Conservation (phyloP, 2,113 vertebrate genomes). For the Triplophysa rosa region DNA sequence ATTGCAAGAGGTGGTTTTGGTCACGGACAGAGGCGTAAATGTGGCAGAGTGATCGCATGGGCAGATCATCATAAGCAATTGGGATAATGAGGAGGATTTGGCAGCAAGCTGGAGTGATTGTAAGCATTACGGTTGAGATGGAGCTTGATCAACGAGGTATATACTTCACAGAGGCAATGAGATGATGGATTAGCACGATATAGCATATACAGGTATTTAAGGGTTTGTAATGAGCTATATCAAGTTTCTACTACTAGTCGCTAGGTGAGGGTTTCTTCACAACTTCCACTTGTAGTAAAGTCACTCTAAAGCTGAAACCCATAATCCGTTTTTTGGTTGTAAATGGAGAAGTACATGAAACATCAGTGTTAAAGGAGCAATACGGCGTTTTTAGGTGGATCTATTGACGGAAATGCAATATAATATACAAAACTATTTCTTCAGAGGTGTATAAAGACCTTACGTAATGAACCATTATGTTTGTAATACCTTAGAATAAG, state of each 20-base stretch:
- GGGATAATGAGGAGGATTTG: constrained; percentile 31
- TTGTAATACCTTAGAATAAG: too few species aligned
- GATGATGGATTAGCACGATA: constrained; percentile 14
- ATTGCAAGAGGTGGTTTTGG: neutral
- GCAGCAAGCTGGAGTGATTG: constrained; percentile 5
- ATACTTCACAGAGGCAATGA: neutral
- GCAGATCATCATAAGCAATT: constrained; percentile 16
- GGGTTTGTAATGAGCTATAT: neutral
- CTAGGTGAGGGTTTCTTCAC: neutral
- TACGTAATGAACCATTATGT: too few species aligned
- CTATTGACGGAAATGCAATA: too few species aligned
- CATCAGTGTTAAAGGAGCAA: too few species aligned
- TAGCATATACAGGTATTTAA: neutral
- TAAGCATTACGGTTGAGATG: constrained; percentile 1
- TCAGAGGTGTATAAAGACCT: too few species aligned
- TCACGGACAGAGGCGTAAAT: constrained; percentile 20
- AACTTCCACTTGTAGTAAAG: neutral
- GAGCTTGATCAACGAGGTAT: neutral
- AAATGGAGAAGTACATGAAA: too few species aligned
- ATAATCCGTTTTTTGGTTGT: too few species aligned
- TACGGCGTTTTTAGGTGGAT: too few species aligned
- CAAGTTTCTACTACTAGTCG: constrained; percentile 16
- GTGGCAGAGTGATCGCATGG: neutral
- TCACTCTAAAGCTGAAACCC: too few species aligned
- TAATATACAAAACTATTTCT: too few species aligned